Conservation (phyloP, 2,888 invertebrate species). For the Lasiommata megera region DNA sequence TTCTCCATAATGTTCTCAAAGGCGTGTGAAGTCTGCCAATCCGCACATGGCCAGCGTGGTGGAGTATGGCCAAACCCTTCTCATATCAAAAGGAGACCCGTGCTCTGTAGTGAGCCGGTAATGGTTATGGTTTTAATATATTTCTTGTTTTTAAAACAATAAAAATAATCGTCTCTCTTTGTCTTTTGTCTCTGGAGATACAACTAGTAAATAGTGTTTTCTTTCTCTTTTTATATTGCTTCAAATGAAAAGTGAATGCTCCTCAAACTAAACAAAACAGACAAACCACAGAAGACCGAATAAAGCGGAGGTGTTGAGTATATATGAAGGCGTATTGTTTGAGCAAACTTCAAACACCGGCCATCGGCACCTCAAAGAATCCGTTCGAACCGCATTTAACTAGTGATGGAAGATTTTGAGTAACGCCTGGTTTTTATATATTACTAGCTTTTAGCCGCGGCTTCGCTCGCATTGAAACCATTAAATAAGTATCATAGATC, state of each 20-base stretch:
- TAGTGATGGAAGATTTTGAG: slow-evolving; percentile 19
- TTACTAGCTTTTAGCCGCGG: slow-evolving; percentile 37
- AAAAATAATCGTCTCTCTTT: too few species aligned
- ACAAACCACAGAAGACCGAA: slow-evolving; percentile 59
- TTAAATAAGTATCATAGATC: too few species aligned
- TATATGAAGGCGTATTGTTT: slow-evolving; percentile 67
- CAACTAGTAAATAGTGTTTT: neutral
- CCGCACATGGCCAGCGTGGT: too few species aligned
- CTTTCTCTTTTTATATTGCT: neutral
- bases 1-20: too few species aligned
- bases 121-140: too few species aligned
- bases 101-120: too few species aligned
- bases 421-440: slow-evolving; percentile 50
- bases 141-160: too few species aligned
- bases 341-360: slow-evolving; percentile 58
- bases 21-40: too few species aligned
- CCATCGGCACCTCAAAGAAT: slow-evolving; percentile 41
- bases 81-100: too few species aligned
- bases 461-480: too few species aligned
- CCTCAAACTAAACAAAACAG: slow-evolving; percentile 36
- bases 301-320: slow-evolving; percentile 69
- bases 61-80: too few species aligned
- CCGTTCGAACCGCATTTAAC: slow-evolving; percentile 19
- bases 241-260: neutral
- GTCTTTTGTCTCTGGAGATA: too few species aligned